A percentile compares a stretch with the other conserved stretches of the same genome.
Conservation (phyloP, 2,113 vertebrate species). For the Spermophilus dauricus region DNA sequence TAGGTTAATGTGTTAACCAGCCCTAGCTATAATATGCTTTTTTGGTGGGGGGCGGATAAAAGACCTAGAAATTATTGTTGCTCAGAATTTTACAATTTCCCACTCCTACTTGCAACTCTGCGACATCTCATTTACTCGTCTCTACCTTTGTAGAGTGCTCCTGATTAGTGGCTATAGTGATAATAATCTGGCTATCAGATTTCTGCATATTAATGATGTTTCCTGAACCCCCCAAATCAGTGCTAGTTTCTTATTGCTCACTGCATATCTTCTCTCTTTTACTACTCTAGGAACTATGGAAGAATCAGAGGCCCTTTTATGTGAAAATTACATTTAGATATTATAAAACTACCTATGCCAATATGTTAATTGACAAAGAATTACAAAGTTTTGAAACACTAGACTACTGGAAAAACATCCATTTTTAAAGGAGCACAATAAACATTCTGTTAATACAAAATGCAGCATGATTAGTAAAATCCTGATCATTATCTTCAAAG, state of each 20-base stretch:
- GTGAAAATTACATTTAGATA: slow-evolving; percentile 46
- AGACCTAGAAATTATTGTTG: neutral
- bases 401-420: neutral
- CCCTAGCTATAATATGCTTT: neutral
- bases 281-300: slow-evolving; percentile 40
- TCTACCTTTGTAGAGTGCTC: neutral
- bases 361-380: slow-evolving; percentile 23
- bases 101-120: neutral
- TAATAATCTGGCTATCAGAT: neutral
- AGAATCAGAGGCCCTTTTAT: slow-evolving; percentile 25
- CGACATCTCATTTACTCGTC: neutral
- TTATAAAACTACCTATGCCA: neutral
- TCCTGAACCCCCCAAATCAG: neutral
- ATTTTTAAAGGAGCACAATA: neutral
- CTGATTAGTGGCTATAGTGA: neutral
- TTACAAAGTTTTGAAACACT: slow-evolving; percentile 42
- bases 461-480: neutral
- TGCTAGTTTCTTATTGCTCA: neutral
- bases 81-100: slow-evolving; percentile 26
- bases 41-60: neutral
- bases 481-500: slow-evolving; percentile 19
- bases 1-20: neutral
- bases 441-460: slow-evolving; percentile 7
- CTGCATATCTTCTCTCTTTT: neutral
- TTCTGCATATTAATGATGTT: slow-evolving; percentile 11